These are phyloP conservation scores for Luffia ferchaultella DNA, from an alignment of 2,888 invertebrate species.

Conservation along the genomic window DNA sequence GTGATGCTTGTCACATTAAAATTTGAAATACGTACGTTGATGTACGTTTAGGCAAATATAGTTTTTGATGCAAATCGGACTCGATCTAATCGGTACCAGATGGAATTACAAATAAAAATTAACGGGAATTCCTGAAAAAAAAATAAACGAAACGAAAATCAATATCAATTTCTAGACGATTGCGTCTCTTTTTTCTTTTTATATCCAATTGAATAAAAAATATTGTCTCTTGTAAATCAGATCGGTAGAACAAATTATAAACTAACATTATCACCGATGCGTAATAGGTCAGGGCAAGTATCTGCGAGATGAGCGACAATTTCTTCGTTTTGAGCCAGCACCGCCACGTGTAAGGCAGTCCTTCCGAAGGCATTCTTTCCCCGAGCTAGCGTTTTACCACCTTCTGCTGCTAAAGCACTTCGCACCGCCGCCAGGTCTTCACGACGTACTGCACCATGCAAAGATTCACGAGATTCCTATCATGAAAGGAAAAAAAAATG, in stretches of 20 bases:
- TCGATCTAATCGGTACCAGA: too few relatives aligned
- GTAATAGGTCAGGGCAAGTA: constrained; percentile 75
- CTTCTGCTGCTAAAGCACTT: constrained; percentile 61
- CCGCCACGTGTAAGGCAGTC: constrained; percentile 85
- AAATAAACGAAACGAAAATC: too few relatives aligned
- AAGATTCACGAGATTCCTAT: constrained; percentile 78
- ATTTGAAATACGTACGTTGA: too few relatives aligned
- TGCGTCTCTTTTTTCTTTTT: too few relatives aligned
- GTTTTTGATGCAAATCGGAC: too few relatives aligned
- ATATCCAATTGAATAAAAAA: too few relatives aligned
- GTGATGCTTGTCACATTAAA: too few relatives aligned
- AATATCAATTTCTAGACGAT: too few relatives aligned
- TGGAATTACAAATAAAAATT: too few relatives aligned
- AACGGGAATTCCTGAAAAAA: too few relatives aligned
- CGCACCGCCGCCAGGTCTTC: constrained; percentile 70
- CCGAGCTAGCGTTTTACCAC: constrained; percentile 40
- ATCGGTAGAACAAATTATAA: background rate
- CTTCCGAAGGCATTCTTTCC: constrained; percentile 76
- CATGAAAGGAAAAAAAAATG: background rate
- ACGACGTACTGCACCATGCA: constrained; percentile 74
- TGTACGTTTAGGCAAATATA: too few relatives aligned
- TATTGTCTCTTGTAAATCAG: too few relatives aligned
- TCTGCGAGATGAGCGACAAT: constrained; percentile 80
- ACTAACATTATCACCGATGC: constrained; percentile 86
- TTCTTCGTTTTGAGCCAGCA: constrained; percentile 83